These are phyloP conservation scores for Holothuria leucospilota DNA, from an alignment of 53 echinoderm and acorn worm species.

Conservation along the genomic window DNA sequence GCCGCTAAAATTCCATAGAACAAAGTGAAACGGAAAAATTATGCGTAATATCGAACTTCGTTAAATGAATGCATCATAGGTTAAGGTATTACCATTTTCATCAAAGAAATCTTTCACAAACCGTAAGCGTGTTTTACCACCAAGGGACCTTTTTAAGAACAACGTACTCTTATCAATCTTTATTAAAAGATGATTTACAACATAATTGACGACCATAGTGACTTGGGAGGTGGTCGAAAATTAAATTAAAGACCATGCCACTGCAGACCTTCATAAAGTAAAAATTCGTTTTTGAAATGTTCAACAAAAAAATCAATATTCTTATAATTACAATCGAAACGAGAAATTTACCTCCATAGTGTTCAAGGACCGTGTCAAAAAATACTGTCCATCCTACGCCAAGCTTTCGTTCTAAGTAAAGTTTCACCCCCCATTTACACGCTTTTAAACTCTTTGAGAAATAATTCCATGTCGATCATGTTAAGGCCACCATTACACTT, in stretches of 20 bases:
- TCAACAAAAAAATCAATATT: neutral
- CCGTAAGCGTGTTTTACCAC: neutral
- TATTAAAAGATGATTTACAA: slow-evolving; percentile 3
- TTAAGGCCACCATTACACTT: no score
- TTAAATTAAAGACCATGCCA: neutral
- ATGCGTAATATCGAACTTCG: no score
- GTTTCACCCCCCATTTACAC: no score
- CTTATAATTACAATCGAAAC: neutral
- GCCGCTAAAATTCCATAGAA: no score
- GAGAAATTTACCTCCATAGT: neutral
- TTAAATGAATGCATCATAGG: no score
- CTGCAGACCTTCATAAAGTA: neutral
- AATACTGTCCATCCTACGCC: neutral
- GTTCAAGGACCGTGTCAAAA: neutral
- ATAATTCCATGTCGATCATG: no score
- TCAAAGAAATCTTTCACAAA: neutral
- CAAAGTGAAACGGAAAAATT: no score
- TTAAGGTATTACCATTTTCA: no score
- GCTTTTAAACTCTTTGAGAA: no score
- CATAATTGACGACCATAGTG: neutral
- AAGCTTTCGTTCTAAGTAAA: no score
- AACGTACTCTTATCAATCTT: neutral
- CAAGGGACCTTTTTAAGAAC: neutral
- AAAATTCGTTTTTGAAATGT: neutral
- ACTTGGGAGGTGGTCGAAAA: neutral